Conservation (phyloP, 64 coral and sea anemone species). For the Orbicella faveolata region DNA sequence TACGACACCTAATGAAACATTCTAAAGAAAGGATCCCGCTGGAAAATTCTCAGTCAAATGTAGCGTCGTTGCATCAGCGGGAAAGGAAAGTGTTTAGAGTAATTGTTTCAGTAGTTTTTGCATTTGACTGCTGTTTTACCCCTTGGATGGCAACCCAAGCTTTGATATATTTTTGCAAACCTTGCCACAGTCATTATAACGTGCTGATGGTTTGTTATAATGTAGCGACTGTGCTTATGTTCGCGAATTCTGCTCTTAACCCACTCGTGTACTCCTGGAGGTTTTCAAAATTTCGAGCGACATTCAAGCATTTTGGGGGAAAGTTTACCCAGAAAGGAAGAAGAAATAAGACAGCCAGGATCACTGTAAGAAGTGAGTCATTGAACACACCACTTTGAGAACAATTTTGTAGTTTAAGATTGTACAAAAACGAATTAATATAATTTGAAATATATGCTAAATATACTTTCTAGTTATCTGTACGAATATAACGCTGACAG, state of each 20-base stretch:
- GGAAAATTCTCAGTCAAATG: background rate
- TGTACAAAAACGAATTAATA: background rate
- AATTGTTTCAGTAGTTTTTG: constrained; percentile 5
- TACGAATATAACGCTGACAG: too few species aligned
- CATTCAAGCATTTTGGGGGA: background rate
- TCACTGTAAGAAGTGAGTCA: background rate
- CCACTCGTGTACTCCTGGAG: background rate
- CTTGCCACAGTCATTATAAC: background rate
- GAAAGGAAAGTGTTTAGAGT: constrained; percentile 21
- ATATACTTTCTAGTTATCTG: background rate
- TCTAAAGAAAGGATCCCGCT: background rate
- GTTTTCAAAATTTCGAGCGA: constrained; percentile 16
- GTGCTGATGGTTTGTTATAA: background rate
- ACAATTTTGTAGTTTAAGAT: background rate
- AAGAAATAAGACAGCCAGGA: background rate
- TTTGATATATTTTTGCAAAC: background rate
- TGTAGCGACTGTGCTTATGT: background rate
- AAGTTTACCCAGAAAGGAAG: background rate
- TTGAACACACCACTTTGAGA: background rate
- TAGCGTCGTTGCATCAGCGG: background rate
- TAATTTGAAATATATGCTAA: background rate
- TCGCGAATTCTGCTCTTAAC: background rate
- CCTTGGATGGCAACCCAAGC: background rate
- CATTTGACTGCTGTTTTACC: background rate
- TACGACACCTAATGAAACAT: background rate